Evolutionary conservation across 2,113 vertebrate species (phyloP).

Genomic region (Bufo bufo): DNA sequence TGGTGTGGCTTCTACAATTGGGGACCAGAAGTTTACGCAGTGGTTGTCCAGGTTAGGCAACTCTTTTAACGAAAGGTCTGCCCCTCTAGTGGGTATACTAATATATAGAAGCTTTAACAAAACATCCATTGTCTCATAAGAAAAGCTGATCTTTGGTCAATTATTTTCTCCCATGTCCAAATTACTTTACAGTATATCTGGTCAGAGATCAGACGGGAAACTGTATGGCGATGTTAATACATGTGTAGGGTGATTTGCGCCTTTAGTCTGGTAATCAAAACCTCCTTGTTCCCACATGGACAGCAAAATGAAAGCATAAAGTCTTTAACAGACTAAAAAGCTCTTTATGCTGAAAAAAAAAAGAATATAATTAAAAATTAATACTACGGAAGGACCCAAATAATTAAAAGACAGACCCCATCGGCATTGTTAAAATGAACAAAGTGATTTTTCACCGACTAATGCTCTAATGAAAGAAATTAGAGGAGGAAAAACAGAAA

Average conservation of each 20-base stretch:
- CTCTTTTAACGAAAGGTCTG: no score
- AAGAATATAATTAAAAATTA: slow-evolving; percentile 58
- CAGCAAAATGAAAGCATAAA: slow-evolving; percentile 25
- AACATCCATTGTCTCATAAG: no score
- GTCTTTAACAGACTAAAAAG: slow-evolving; percentile 53
- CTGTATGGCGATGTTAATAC: not conserved
- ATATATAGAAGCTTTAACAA: no score
- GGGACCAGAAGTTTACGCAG: no score
- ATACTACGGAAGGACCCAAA: slow-evolving; percentile 56
- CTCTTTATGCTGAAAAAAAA: slow-evolving; percentile 45
- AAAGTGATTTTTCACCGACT: slow-evolving; percentile 57
- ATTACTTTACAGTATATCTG: not conserved
- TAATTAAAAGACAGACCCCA: slow-evolving; percentile 59
- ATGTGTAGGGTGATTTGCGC: not conserved
- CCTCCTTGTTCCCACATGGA: slow-evolving; percentile 25
- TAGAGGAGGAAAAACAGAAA: slow-evolving; percentile 28
- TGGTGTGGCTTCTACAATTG: no score
- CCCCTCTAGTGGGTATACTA: no score
- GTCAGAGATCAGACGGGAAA: not conserved
- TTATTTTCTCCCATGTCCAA: not conserved
- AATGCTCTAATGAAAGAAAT: slow-evolving; percentile 58
- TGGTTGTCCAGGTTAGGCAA: no score
- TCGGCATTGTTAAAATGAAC: slow-evolving; percentile 59
- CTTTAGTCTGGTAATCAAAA: slow-evolving; percentile 31
- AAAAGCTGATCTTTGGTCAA: not conserved